Percentiles rank a stretch among this genome's conserved stretches.
phyloP scores from a whole-genome alignment of 2,797 vertebrate genomes.

The Limnodromus scolopaceus region DNA sequence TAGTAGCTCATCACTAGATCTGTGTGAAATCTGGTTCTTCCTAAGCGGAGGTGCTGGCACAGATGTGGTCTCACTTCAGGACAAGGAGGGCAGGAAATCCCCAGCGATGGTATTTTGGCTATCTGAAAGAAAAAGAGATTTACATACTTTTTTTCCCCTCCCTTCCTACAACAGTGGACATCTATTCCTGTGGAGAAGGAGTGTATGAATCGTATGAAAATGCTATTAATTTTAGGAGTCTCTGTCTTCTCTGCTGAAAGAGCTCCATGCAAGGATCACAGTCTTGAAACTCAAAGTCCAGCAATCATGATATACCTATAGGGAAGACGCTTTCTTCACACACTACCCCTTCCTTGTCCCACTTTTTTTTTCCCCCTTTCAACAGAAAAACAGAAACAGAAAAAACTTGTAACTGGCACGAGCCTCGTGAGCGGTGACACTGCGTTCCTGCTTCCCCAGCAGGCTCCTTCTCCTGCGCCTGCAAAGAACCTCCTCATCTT shows the following conservation, averaged over 20 bases:
- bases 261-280: not conserved
- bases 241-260: not conserved
- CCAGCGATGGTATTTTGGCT: not conserved
- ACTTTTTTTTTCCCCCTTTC: not conserved
- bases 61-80: not conserved
- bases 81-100: accelerated
- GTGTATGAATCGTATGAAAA: not conserved
- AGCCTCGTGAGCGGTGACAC: accelerated
- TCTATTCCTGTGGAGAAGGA: not conserved
- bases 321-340: not conserved
- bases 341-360: not conserved
- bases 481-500: not conserved
- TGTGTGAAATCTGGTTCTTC: not conserved
- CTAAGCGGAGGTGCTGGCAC: accelerated
- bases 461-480: accelerated
- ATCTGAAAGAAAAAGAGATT: not conserved
- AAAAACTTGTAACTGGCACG: not conserved
- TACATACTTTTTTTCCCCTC: not conserved
- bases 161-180: not conserved
- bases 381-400: not conserved
- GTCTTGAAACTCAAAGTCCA: not conserved
- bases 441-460: not conserved
- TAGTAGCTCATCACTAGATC: not conserved
- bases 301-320: accelerated
- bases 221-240: not conserved